Percentiles rank a stretch among this genome's conserved stretches.
Conservation (phyloP, 2,113 vertebrate genomes). For the Acanthochromis polyacanthus region DNA sequence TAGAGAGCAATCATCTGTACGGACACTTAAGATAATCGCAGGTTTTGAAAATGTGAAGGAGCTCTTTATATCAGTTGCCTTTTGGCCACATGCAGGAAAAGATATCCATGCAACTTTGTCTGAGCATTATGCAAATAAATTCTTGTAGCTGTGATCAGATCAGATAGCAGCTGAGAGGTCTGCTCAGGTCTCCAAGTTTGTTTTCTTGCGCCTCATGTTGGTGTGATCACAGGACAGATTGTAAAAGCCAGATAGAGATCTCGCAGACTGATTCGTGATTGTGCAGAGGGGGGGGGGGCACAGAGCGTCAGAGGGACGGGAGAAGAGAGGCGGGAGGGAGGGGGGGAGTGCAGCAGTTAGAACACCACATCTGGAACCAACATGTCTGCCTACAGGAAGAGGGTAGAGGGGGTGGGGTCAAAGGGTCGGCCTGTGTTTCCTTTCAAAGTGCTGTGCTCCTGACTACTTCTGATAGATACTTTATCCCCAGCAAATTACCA, state of each 20-base stretch:
- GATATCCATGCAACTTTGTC: constrained; percentile 66
- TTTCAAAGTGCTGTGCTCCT: constrained; percentile 89
- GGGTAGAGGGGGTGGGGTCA: constrained; percentile 89
- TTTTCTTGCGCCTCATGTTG: constrained; percentile 64
- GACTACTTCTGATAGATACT: constrained; percentile 96
- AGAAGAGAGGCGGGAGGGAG: constrained; percentile 59
- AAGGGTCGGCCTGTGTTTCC: constrained; percentile 90
- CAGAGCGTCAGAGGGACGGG: too few relatives aligned
- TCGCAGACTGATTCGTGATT: constrained; percentile 68
- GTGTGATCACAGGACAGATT: constrained; percentile 73
- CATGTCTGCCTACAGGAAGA: constrained; percentile 93
- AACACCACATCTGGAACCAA: constrained; percentile 94
- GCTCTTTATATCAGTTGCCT: constrained; percentile 59
- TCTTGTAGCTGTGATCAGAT: constrained; percentile 59
- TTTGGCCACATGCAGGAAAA: constrained; percentile 63
- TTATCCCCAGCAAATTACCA: constrained; percentile 95
- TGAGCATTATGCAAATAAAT: constrained; percentile 64
- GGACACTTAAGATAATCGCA: constrained; percentile 69
- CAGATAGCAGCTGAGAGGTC: constrained; percentile 60
- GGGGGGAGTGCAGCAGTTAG: constrained; percentile 49
- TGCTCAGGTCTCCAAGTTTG: constrained; percentile 68
- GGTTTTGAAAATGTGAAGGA: constrained; percentile 62
- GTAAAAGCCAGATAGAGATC: constrained; percentile 74
- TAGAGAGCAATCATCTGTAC: constrained; percentile 68
- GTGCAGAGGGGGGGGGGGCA: too few relatives aligned